phyloP scores from a whole-genome alignment of 2,113 vertebrate genomes.

The Tragulus kanchil region DNA sequence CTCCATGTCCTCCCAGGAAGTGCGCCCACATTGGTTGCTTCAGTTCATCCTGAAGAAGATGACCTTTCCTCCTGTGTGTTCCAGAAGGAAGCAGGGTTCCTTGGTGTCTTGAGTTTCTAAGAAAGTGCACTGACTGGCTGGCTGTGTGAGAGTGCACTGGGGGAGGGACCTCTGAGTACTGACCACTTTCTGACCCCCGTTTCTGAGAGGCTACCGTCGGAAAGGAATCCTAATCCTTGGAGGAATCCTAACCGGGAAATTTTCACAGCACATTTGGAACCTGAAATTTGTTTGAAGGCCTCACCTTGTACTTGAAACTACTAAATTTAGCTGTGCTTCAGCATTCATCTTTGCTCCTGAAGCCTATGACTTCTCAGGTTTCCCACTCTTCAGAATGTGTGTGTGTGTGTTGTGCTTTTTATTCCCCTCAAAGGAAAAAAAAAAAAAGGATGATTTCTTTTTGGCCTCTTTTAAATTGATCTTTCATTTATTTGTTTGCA shows the following conservation, averaged over 20 bases:
- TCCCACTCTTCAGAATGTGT: background rate
- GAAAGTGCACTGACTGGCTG: background rate
- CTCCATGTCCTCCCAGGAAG: background rate
- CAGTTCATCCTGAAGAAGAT: background rate
- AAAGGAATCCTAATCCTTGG: background rate
- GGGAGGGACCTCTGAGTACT: background rate
- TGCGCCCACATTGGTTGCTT: background rate
- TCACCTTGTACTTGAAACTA: constrained; percentile 38
- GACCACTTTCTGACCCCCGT: background rate
- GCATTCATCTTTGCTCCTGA: constrained; percentile 6
- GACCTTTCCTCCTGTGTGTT: background rate
- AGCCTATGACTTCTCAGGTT: constrained; percentile 7
- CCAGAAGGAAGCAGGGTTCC: background rate
- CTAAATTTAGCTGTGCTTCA: constrained; percentile 61
- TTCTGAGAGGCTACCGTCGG: background rate
- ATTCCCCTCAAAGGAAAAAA: background rate
- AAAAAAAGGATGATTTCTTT: no score
- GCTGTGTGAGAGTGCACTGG: background rate
- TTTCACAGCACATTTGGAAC: background rate
- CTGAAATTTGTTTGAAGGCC: background rate
- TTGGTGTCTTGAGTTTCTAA: background rate
- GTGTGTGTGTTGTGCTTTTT: background rate
- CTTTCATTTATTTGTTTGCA: no score
- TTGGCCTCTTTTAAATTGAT: no score
- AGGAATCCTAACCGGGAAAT: background rate